A percentile compares a stretch with the other conserved stretches of the same genome.
Evolutionary conservation across 2,113 vertebrate genomes (phyloP).

Genomic region (Hyperopisus bebe): DNA sequence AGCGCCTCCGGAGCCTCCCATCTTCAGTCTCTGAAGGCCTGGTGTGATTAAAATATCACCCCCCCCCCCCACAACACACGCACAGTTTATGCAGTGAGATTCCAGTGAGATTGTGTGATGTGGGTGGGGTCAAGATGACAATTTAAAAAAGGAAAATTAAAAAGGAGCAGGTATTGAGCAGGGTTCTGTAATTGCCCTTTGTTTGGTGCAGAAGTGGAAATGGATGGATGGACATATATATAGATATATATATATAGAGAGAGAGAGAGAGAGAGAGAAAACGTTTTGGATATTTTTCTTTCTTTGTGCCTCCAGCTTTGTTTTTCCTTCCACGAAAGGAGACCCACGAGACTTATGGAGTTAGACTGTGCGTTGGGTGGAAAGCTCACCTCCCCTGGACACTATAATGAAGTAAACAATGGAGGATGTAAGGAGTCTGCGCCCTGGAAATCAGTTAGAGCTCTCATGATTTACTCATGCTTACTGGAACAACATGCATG

Average conservation of each 20-base stretch:
- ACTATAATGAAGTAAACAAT: slow-evolving; percentile 12
- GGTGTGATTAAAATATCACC: background rate
- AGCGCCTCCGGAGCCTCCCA: background rate
- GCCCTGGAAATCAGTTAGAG: background rate
- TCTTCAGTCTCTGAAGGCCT: background rate
- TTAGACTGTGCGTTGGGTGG: background rate
- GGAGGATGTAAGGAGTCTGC: background rate
- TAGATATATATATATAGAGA: background rate
- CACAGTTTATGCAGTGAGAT: background rate
- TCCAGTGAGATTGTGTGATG: background rate
- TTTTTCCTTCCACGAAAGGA: background rate
- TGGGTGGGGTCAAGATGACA: background rate
- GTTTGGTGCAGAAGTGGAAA: slow-evolving; percentile 1
- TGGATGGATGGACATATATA: background rate
- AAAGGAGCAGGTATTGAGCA: background rate
- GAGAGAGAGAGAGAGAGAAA: no score
- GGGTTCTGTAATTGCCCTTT: background rate
- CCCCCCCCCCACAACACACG: background rate
- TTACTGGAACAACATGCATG: background rate
- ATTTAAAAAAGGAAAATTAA: background rate
- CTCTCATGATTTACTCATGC: background rate
- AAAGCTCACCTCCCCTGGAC: background rate
- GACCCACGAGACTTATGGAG: background rate
- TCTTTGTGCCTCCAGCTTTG: background rate
- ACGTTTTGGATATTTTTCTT: background rate